Base-by-base conservation (phyloP, 2,113 vertebrate species). In the Rana temporaria region DNA sequence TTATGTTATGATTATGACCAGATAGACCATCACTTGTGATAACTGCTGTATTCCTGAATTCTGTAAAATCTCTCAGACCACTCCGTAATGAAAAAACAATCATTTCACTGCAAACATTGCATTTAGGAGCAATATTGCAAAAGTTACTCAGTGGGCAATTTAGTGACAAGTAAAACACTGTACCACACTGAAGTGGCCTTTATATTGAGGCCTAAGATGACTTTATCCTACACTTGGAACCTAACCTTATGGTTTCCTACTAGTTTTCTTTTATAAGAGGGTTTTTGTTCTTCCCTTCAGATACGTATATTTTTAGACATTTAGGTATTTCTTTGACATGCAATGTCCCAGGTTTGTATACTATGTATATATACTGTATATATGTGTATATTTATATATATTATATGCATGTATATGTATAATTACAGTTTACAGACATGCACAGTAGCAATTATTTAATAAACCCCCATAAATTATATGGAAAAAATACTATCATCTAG, bases 281-380 rank as follows among this genome's bases (percentile, higher is more conserved):
- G 42, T 11, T 48, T 48, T n/a, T n/a, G 2, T 62, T 19, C 6
- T 62, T 62, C 7, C 32, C 53, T 56, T 74, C 18, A 15, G 20
- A 60, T 16, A 75, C 20, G 20, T 60, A 26, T 63, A 38, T 20
- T 18, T 62, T 57, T 32, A 57, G 70, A 34, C 52, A 30, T 56
- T 56, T 7, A 56, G 48, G 26, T 72, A 26, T 20, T 15, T 60
- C 4, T 4, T 19, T n/a, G 7, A 59, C 59, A 62, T n/a, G 20
- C 19, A 62, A 74, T 14, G 19, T 16, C 30, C 15, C 22, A 55
- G 30, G 52, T 75, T 57, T 75, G 55, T 74, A 74, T 59, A 59
- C 71, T 59, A 60, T 74, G 30, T 74, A 74, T 59, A 74, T 74
- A 59, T 38, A 74, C 53, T 56, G 70, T 74, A 34, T 74, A 59